Evolutionary conservation across 37 sponge, comb jelly and placozoan genomes (phyloP).

Genomic region (Aplysina aerophoba): DNA sequence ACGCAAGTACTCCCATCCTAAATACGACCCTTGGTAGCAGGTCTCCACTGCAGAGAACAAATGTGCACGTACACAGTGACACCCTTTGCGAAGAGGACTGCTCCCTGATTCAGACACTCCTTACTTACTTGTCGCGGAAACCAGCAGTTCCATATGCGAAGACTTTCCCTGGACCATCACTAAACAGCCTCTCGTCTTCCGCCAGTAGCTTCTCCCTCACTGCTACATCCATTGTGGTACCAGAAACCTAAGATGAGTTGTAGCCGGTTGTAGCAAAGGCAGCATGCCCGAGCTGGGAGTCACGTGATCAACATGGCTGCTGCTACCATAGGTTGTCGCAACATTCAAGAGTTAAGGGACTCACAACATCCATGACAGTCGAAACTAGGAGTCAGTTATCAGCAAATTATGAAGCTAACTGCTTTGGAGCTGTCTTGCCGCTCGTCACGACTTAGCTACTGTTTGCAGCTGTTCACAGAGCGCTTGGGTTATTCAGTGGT

Average conservation of each 20-base stretch:
- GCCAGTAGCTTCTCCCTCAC: neutral
- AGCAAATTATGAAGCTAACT: too few species aligned
- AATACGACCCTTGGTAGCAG: conserved; percentile 76
- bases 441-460: too few species aligned
- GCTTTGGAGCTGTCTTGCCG: too few species aligned
- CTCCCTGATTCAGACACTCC: neutral
- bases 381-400: too few species aligned
- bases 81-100: too few species aligned
- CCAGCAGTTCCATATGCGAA: conserved; percentile 97
- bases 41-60: conserved; percentile 60
- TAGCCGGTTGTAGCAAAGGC: neutral
- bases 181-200: conserved; percentile 34
- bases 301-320: neutral
- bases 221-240: neutral
- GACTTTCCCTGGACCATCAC: conserved; percentile 2
- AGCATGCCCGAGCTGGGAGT: neutral
- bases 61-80: too few species aligned
- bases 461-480: too few species aligned
- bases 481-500: too few species aligned
- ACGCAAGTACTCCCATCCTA: conserved; percentile 89
- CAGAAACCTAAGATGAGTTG: neutral
- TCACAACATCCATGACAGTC: too few species aligned
- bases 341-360: too few species aligned
- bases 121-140: conserved; percentile 80
- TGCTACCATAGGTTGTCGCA: neutral